Percentiles rank a stretch among this genome's conserved stretches.
phyloP scores from a whole-genome alignment of 2,113 vertebrate species.

The Xenus cinereus region DNA sequence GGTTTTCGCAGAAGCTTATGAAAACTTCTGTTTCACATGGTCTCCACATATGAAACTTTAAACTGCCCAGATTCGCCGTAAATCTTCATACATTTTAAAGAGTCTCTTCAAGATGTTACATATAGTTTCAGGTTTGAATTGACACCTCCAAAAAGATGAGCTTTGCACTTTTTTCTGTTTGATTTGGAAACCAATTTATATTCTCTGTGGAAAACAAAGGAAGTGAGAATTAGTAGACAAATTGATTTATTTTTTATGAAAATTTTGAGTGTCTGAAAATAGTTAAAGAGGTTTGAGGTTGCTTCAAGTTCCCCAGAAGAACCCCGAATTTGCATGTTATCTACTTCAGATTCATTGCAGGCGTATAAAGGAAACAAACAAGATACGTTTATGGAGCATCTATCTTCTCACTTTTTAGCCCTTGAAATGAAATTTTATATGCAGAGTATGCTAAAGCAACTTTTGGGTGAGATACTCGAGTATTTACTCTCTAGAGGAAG shows the following conservation, averaged over 20 bases:
- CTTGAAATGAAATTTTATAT: neutral
- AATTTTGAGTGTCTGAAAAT: neutral
- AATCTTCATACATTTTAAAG: neutral
- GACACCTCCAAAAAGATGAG: neutral
- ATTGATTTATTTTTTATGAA: neutral
- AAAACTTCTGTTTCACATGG: neutral
- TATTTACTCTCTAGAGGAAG: neutral
- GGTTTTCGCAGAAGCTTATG: neutral
- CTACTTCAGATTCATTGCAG: neutral
- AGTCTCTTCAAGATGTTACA: neutral
- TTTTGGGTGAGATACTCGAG: neutral
- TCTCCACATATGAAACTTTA: neutral
- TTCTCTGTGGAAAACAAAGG: neutral
- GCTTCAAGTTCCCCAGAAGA: neutral
- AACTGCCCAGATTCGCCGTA: neutral
- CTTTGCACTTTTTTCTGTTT: neutral
- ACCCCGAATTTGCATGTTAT: neutral
- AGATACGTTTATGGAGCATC: neutral
- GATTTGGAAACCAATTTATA: neutral
- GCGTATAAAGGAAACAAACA: neutral
- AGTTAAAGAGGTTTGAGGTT: neutral
- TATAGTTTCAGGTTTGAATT: neutral
- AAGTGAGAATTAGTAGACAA: neutral
- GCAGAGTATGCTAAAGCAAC: neutral
- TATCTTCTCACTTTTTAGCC: neutral